Evolutionary conservation across 2,888 invertebrate genomes (phyloP), one percentile per base, ranked within the genome.

Genomic region (Polia nebulosa): DNA sequence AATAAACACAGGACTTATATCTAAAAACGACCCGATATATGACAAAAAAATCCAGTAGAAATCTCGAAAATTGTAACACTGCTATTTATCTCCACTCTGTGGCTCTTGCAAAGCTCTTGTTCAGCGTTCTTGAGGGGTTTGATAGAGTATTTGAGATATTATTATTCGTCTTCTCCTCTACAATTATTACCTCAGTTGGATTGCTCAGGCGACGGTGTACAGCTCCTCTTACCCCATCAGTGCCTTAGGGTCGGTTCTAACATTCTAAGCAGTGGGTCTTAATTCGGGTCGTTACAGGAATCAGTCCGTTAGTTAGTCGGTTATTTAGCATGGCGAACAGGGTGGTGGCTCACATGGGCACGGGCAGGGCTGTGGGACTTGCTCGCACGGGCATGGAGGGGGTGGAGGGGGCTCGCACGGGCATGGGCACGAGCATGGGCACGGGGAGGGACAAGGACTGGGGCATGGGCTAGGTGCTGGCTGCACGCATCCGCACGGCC

Each of bases 311-410:
- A 51, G 47, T 52, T 60, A 22, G 29, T 57, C 51, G 20, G 41
- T 69, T 53, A 60, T 71, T 77, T 80, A 73, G 74, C 74, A 82
- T 58, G 77, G 74, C 6, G 59, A 51, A 20, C 66, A 66, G 2
- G 51, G 56, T 17, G 70, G 80, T 1, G 47, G 57, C 5, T 75
- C 75, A 15, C 80, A 73, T 0, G 68, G 45, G 41, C 70, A 63
- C 0, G 60, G 60, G 15, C 45, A 64, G 0, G 80, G 64, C 51
- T 25, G 39, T 0, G 39, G 29, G 29, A 32, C 5, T 0, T 25
- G 27, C n/a, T 68, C 69, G 36, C 72, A 78, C 0, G 55, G 47
- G 49, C 76, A 80, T 0, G 77, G 60, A 0, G 63, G 45, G 0
- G 62, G 62, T 2, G 59, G 34, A 0, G 51, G 47, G 0, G 47